Conservation (phyloP, 2,888 invertebrate genomes). For the Apoda limacodes region DNA sequence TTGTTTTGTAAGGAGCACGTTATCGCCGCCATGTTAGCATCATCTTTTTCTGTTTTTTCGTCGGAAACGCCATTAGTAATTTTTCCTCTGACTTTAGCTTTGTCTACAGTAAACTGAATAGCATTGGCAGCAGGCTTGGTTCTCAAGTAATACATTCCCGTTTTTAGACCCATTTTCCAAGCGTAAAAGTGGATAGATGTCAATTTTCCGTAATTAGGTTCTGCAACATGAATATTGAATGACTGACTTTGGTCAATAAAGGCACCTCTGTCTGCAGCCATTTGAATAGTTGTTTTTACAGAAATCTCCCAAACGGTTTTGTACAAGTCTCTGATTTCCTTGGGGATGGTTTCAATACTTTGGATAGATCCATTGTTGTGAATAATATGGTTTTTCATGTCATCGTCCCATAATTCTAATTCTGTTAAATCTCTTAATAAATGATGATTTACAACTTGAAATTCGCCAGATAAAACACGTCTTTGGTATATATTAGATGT, state of each 20-base stretch:
- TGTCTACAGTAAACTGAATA: conserved; percentile 98
- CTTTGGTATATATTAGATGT: conserved; percentile 97
- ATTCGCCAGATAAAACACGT: conserved; percentile 95
- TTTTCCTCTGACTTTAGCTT: conserved; percentile 54
- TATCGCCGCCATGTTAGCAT: conserved; percentile 78
- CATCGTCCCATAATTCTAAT: conserved; percentile 90
- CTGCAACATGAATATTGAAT: conserved; percentile 96
- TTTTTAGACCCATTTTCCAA: conserved; percentile 97
- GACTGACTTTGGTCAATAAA: conserved; percentile 99
- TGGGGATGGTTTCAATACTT: conserved; percentile 86
- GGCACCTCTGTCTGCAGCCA: conserved; percentile 98
- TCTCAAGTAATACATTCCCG: conserved; percentile 98
- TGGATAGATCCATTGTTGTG: conserved; percentile 94
- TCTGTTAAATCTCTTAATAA: conserved; percentile 93
- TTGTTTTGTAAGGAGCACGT: conserved; percentile 89
- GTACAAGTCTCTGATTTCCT: conserved; percentile 86
- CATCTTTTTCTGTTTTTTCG: conserved; percentile 39
- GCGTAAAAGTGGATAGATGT: conserved; percentile 99
- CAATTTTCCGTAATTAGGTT: conserved; percentile 92
- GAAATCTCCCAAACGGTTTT: conserved; percentile 99
- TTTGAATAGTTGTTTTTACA: conserved; percentile 91
- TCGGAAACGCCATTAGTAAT: conserved; percentile 25
- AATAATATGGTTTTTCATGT: conserved; percentile 95
- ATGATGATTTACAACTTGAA: conserved; percentile 97
- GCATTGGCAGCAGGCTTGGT: conserved; percentile 97